These are phyloP conservation scores for Plotosus lineatus DNA, from an alignment of 2,113 vertebrate genomes.

Conservation along the genomic window DNA sequence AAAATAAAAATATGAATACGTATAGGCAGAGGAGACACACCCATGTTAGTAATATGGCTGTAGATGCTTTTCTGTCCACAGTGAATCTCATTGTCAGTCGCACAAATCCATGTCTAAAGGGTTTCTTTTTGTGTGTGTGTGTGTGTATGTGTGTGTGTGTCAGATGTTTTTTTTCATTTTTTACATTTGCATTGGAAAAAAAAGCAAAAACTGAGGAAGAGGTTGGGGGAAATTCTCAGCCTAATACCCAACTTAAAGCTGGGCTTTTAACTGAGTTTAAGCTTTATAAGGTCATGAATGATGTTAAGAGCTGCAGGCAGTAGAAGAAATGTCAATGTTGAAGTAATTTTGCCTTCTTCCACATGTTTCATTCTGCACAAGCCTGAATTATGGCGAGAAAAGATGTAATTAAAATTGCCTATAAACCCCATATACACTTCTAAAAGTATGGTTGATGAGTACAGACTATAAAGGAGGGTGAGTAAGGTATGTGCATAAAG, in stretches of 20 bases:
- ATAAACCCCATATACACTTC: background rate
- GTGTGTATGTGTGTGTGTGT: slow-evolving; percentile 4
- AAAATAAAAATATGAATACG: slow-evolving; percentile 18
- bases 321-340: background rate
- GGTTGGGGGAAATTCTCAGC: background rate
- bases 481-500: slow-evolving; percentile 20
- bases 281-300: slow-evolving; percentile 33
- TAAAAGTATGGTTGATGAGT: background rate
- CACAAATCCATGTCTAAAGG: background rate
- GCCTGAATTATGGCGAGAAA: background rate
- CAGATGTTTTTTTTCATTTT: slow-evolving; percentile 27
- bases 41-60: slow-evolving; percentile 13
- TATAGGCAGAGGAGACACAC: slow-evolving; percentile 5
- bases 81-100: slow-evolving; percentile 18
- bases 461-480: background rate
- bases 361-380: background rate
- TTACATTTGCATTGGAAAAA: slow-evolving; percentile 36
- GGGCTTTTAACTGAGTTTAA: slow-evolving; percentile 31
- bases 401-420: background rate
- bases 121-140: slow-evolving; percentile 9
- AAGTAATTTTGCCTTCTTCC: slow-evolving; percentile 25
- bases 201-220: slow-evolving; percentile 14
- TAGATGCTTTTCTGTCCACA: slow-evolving; percentile 22
- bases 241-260: slow-evolving; percentile 33
- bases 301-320: slow-evolving; percentile 30